Conservation (phyloP, 2,797 vertebrate genomes). For the Trematomus bernacchii region DNA sequence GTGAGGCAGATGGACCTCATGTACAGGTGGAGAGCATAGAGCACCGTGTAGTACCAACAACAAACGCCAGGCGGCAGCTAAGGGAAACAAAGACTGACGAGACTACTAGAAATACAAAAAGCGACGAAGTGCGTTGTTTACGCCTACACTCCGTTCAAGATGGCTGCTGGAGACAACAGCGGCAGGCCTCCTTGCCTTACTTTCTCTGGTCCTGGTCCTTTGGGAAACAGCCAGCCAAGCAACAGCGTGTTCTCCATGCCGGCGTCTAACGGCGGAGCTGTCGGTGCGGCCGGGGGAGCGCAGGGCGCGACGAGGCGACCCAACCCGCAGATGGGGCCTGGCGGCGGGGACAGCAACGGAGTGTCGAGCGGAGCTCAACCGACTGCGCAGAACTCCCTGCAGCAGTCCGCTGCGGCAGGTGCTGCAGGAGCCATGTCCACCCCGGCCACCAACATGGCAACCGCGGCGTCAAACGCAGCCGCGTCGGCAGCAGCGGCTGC, state of each 20-base stretch:
- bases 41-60: neutral
- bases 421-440: conserved; percentile 79
- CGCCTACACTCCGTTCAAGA: conserved; percentile 84
- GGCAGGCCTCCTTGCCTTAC: conserved; percentile 89
- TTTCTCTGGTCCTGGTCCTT: conserved; percentile 82
- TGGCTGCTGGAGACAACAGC: conserved; percentile 91
- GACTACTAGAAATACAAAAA: conserved; percentile 39
- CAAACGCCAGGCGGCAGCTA: conserved; percentile 31
- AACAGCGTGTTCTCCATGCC: conserved; percentile 85
- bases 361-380: conserved; percentile 79
- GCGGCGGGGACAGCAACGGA: conserved; percentile 83
- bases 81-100: neutral
- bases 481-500: conserved; percentile 69
- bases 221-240: conserved; percentile 87
- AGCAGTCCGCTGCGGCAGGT: conserved; percentile 83
- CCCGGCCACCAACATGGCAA: conserved; percentile 84
- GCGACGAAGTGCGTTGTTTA: conserved; percentile 78
- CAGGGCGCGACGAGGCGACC: conserved; percentile 81
- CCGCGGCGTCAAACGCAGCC: conserved; percentile 76
- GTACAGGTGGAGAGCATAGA: neutral
- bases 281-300: conserved; percentile 70
- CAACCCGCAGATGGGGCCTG: conserved; percentile 88
- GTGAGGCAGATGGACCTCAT: neutral
- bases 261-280: conserved; percentile 79
- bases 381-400: conserved; percentile 83